A percentile compares a stretch with the other conserved stretches of the same genome.
Conservation (phyloP, 2,888 invertebrate genomes). For the Himalopsyche tibetana region DNA sequence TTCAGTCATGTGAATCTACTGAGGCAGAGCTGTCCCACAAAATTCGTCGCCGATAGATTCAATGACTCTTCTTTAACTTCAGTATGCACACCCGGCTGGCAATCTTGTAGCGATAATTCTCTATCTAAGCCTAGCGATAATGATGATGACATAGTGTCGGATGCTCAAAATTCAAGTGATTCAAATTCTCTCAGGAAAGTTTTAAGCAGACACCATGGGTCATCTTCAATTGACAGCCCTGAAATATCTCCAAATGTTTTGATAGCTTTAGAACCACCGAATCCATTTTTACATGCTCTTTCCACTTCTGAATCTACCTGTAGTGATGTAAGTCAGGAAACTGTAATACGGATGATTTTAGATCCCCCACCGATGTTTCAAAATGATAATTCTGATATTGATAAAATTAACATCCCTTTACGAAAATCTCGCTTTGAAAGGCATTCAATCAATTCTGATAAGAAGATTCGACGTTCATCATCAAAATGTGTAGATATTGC, state of each 20-base stretch:
- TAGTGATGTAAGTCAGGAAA: slow-evolving; percentile 67
- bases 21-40: slow-evolving; percentile 82
- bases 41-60: slow-evolving; percentile 79
- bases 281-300: slow-evolving; percentile 49
- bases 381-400: slow-evolving; percentile 73
- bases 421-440: slow-evolving; percentile 71
- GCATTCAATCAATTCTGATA: slow-evolving; percentile 80
- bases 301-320: slow-evolving; percentile 59
- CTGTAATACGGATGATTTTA: slow-evolving; percentile 70
- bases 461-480: slow-evolving; percentile 75
- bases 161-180: slow-evolving; percentile 68
- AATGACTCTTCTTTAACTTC: slow-evolving; percentile 76
- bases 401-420: slow-evolving; percentile 67
- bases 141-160: slow-evolving; percentile 63
- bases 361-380: slow-evolving; percentile 81
- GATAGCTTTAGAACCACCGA: slow-evolving; percentile 72
- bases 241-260: slow-evolving; percentile 67
- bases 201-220: background rate
- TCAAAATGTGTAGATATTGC: slow-evolving; percentile 72
- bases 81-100: slow-evolving; percentile 77
- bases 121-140: slow-evolving; percentile 68
- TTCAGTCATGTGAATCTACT: slow-evolving; percentile 72
- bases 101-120: slow-evolving; percentile 71
- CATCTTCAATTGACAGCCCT: background rate
- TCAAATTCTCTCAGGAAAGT: slow-evolving; percentile 24